Evolutionary conservation across 2,113 vertebrate genomes (phyloP).

Genomic region (Xenus cinereus): DNA sequence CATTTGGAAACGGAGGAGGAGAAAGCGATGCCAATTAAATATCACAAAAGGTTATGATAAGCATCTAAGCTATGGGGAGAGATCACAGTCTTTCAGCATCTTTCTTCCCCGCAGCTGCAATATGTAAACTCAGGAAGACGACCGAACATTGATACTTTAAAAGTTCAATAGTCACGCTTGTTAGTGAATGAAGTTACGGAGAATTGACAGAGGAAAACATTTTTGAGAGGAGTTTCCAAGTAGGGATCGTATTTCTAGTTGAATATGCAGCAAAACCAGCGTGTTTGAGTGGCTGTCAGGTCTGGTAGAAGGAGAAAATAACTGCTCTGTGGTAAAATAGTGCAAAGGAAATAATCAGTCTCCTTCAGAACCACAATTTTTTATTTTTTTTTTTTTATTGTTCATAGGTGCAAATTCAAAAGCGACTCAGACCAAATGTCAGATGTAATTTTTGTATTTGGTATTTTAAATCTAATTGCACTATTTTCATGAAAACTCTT

Average conservation of each 20-base stretch:
- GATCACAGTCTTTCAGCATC: neutral
- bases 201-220: slow-evolving; percentile 39
- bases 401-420: slow-evolving; percentile 41
- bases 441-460: slow-evolving; percentile 26
- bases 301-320: neutral
- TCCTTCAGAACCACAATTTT: neutral
- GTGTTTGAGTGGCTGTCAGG: neutral
- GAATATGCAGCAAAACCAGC: neutral
- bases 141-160: slow-evolving; percentile 8
- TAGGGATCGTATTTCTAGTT: slow-evolving; percentile 17
- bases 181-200: slow-evolving; percentile 26
- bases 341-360: slow-evolving; percentile 33
- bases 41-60: slow-evolving; percentile 29
- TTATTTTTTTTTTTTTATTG: neutral
- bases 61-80: neutral
- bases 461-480: slow-evolving; percentile 27
- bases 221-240: slow-evolving; percentile 46
- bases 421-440: slow-evolving; percentile 15
- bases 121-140: neutral
- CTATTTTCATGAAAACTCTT: neutral
- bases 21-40: slow-evolving; percentile 39
- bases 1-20: slow-evolving; percentile 20
- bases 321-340: slow-evolving; percentile 4
- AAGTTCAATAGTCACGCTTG: slow-evolving; percentile 12
- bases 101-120: slow-evolving; percentile 32